Evolutionary conservation across 2,888 invertebrate genomes (phyloP), one percentile per base, ranked within the genome.

Genomic region (Nemotelus nigrinus): DNA sequence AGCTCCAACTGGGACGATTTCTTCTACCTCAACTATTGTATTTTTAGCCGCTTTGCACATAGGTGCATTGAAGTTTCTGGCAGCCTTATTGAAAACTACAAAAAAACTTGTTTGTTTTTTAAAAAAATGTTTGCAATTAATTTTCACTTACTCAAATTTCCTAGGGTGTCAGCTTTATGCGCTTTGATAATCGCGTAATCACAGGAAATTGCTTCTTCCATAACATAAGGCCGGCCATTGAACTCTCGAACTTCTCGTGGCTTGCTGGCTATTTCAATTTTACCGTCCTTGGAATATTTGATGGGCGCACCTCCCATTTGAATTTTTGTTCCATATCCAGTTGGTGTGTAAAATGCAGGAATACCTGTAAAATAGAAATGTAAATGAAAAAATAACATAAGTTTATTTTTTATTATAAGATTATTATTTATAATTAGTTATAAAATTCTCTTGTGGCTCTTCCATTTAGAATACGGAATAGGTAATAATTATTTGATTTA

Each of bases 281-380:
- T 85, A 63, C 87, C 87, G 79, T 86, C 91, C 76, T 90, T 88
- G 72, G 91, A 88, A 85, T 99, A 99, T 86, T 98, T 98, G 75
- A 99, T 94, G 1, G 99, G 97, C 0, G 96, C 92, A 25, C 98
- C 99, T 68, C 99, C 99, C 88, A 96, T 94, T 82, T 99, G 98
- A 67, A 99, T 93, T 67, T 99, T 89, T 0, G 99, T 99, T 2
- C 98, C 98, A 86, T 90, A 97, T 0, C 96, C 99, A 25, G 99
- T 99, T 0, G 98, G 96, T 5, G 99, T 99, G 84, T 92, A 99
- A 87, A 99, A 99, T 0, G 98, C 99, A 5, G 99, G 99, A 80
- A 99, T 95, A 8, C 89, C 83, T 83, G 45, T 6, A 7, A 43
- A 53, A 7, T 3, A 8, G n/a, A 63, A 63, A 41, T 50, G 50